Conservation (phyloP, 2,888 invertebrate species). For the Zhuqinia jingwanae region DNA sequence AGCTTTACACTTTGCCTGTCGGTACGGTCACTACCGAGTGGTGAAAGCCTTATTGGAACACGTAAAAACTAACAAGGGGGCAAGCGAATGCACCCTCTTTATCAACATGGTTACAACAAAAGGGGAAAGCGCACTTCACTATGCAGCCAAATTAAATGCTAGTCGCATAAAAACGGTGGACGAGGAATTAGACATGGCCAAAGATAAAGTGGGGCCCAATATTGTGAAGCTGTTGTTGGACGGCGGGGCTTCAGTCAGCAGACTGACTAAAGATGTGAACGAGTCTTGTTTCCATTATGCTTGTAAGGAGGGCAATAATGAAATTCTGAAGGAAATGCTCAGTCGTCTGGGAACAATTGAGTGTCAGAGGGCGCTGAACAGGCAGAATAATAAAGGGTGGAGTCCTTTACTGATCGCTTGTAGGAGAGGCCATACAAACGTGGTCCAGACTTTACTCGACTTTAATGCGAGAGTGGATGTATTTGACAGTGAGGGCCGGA, state of each 20-base stretch:
- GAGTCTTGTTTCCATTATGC: constrained; percentile 96
- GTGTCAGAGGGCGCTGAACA: constrained; percentile 96
- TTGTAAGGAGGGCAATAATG: constrained; percentile 94
- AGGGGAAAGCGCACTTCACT: constrained; percentile 88
- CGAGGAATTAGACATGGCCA: constrained; percentile 15
- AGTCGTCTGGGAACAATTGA: constrained; percentile 93
- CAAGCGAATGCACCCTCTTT: constrained; percentile 89
- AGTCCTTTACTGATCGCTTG: constrained; percentile 98
- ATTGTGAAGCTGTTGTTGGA: constrained; percentile 94
- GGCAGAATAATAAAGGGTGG: constrained; percentile 97
- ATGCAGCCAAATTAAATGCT: constrained; percentile 37
- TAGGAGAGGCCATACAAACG: constrained; percentile 96
- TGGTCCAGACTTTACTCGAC: constrained; percentile 89
- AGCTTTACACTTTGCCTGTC: constrained; percentile 95
- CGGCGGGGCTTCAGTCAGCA: constrained; percentile 84
- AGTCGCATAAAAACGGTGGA: constrained; percentile 89
- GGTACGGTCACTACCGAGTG: constrained; percentile 84
- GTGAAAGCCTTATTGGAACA: constrained; percentile 92
- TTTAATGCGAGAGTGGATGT: constrained; percentile 99
- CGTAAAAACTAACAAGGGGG: constrained; percentile 88
- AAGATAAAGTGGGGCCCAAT: constrained; percentile 85
- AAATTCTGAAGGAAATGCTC: constrained; percentile 96
- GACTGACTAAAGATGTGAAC: constrained; percentile 64
- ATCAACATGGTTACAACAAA: constrained; percentile 94
- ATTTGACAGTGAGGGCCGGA: constrained; percentile 97